These are phyloP conservation scores for Octodon degus DNA, from an alignment of 2,113 vertebrate species.

Conservation along the genomic window DNA sequence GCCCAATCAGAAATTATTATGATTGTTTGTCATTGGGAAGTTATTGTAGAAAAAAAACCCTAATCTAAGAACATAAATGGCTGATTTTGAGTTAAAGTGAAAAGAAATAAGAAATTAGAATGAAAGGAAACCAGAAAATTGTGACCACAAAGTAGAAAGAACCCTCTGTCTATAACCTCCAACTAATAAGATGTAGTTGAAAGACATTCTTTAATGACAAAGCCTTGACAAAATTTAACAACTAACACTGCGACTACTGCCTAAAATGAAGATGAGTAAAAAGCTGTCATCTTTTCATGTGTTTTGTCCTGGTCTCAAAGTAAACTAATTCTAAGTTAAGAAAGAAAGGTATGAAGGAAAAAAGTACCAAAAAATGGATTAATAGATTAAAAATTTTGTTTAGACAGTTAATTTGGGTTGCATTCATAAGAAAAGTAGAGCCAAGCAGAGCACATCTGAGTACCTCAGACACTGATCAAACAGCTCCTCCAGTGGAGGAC, in stretches of 20 bases:
- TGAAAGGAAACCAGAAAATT: not conserved
- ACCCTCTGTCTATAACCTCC: not conserved
- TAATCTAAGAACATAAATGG: not conserved
- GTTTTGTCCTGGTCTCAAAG: not conserved
- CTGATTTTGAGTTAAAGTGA: conserved; percentile 44
- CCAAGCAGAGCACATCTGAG: not conserved
- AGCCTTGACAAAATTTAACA: not conserved
- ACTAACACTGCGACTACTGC: not conserved
- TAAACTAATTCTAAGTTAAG: not conserved
- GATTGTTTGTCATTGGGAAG: conserved; percentile 1
- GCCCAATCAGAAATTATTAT: conserved; percentile 14
- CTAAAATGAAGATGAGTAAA: not conserved
- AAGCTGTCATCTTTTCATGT: not conserved
- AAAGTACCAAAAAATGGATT: not conserved
- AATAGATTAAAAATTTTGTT: not conserved
- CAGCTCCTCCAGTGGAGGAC: not conserved
- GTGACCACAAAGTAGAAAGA: not conserved
- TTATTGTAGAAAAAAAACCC: conserved; percentile 36
- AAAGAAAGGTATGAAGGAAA: not conserved
- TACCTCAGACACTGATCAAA: not conserved
- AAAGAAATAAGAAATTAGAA: conserved; percentile 59
- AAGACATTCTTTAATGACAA: not conserved
- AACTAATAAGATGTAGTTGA: not conserved
- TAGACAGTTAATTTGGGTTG: not conserved
- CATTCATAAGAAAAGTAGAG: not conserved